A percentile compares a stretch with the other conserved stretches of the same genome.
These are phyloP conservation scores for Polyommatus icarus DNA, from an alignment of 2,888 invertebrate species.

Conservation along the genomic window DNA sequence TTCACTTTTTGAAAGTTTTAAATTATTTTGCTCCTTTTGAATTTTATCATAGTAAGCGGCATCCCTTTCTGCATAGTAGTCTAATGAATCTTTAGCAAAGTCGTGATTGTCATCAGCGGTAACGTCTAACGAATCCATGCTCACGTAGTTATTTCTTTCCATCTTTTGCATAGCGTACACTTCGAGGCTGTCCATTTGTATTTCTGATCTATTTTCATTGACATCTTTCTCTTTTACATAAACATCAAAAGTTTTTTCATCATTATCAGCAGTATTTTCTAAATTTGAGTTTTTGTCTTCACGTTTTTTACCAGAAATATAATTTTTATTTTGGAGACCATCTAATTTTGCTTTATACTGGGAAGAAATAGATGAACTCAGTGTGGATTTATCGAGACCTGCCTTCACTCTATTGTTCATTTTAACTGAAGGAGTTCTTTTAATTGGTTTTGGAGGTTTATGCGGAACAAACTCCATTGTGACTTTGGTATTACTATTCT, in stretches of 20 bases:
- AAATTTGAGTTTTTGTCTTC: constrained; percentile 68
- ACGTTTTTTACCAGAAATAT: constrained; percentile 57
- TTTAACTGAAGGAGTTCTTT: constrained; percentile 84
- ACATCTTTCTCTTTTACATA: constrained; percentile 82
- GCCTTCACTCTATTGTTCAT: constrained; percentile 77
- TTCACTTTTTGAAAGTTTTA: constrained; percentile 57
- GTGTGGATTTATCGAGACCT: constrained; percentile 63
- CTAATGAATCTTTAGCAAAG: constrained; percentile 74
- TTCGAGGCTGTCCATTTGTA: constrained; percentile 82
- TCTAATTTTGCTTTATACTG: constrained; percentile 77
- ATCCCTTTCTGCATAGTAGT: constrained; percentile 73
- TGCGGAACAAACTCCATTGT: constrained; percentile 83
- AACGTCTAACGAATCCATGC: constrained; percentile 77
- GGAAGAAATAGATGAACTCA: constrained; percentile 73
- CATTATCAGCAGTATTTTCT: constrained; percentile 59
- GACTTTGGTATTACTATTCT: constrained; percentile 69
- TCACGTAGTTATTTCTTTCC: constrained; percentile 69
- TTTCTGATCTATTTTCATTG: constrained; percentile 80
- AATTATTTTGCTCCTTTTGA: constrained; percentile 62
- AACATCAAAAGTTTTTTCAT: constrained; percentile 81
- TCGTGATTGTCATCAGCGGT: constrained; percentile 61
- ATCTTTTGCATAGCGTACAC: constrained; percentile 73
- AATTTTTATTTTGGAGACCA: constrained; percentile 73
- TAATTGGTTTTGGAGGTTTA: constrained; percentile 87
- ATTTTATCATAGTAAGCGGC: constrained; percentile 60